Base-by-base conservation (phyloP, 2,113 vertebrate genomes). In the Stercorarius parasiticus region DNA sequence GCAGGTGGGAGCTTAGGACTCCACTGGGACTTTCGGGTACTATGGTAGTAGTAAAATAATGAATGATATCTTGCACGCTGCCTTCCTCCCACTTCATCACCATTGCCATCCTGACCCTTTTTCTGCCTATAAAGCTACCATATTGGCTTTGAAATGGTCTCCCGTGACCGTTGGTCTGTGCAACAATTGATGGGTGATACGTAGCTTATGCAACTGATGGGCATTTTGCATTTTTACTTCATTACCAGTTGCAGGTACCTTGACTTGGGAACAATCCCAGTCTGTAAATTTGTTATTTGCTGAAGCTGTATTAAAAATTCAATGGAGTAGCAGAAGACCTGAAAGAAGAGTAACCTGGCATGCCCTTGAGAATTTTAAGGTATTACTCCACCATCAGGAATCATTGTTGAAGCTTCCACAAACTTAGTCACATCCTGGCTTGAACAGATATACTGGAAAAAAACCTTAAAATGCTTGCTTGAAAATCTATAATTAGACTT, bases 21-120 rank as follows among this genome's bases (percentile, higher is more conserved):
- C 74, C 56, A 25, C 53, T 92, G 88, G 81, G 88, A 84, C 58
- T 95, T 93, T 79, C n/a, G 66, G 88, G 27, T 89, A 84, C 70
- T 89, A 5, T 15, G 18, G 20, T 49, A 56, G 56, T 61, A 90
- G 61, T 93, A 79, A 91, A 94, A 95, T 79, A 95, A 65, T 49
- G 53, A 90, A 90, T 36, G 40, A 26, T 66, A 53, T 11, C 40
- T 87, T 6, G 5, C 6, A 30, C 1, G 2, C 62, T 45, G 50
- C 45, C 90, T 87, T 91, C 52, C 65, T 94, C 55, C 36, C 19
- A n/a, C 62, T 90, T 79, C 45, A 84, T 95, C 65, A 40, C 69
- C 17, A 5, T n/a, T 77, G 65, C 69, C 53, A 38, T 84, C 58
- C 52, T 91, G 74, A 85, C 93, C 67, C 50, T 77, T 93, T 78